phyloP scores from a whole-genome alignment of 1,140 invertebrate species.

The Lamellibrachia luymesi region DNA sequence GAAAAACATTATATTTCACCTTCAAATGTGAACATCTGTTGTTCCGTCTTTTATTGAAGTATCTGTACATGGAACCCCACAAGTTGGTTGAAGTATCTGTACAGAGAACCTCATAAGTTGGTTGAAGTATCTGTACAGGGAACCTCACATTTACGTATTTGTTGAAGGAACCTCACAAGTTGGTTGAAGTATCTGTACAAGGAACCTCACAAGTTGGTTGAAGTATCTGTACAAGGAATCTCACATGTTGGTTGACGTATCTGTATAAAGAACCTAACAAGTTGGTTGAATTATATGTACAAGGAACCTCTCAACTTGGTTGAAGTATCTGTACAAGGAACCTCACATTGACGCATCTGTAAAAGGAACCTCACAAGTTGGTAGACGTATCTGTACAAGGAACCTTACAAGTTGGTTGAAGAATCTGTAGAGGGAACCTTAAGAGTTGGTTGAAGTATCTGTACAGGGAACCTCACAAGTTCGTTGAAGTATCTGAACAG shows the following conservation, averaged over 20 bases:
- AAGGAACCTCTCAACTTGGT: too few species aligned
- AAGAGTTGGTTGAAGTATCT: neutral
- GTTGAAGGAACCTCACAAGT: neutral
- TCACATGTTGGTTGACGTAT: neutral
- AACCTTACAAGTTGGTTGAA: neutral
- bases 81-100: too few species aligned
- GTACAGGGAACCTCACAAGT: neutral
- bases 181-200: neutral
- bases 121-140: too few species aligned
- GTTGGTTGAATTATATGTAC: too few species aligned
- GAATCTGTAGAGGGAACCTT: neutral
- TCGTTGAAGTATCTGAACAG: too few species aligned
- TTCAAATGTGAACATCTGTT: too few species aligned
- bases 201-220: neutral
- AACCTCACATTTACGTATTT: neutral
- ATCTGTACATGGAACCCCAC: neutral
- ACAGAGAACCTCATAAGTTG: too few species aligned
- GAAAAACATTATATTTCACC: too few species aligned
- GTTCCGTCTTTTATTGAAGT: neutral
- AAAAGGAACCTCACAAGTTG: neutral
- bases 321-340: too few species aligned
- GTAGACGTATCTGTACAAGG: neutral
- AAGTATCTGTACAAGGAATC: neutral
- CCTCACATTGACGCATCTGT: neutral
- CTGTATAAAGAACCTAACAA: too few species aligned